phyloP scores from a whole-genome alignment of 2,797 vertebrate species.

The Telmatherina bonti region DNA sequence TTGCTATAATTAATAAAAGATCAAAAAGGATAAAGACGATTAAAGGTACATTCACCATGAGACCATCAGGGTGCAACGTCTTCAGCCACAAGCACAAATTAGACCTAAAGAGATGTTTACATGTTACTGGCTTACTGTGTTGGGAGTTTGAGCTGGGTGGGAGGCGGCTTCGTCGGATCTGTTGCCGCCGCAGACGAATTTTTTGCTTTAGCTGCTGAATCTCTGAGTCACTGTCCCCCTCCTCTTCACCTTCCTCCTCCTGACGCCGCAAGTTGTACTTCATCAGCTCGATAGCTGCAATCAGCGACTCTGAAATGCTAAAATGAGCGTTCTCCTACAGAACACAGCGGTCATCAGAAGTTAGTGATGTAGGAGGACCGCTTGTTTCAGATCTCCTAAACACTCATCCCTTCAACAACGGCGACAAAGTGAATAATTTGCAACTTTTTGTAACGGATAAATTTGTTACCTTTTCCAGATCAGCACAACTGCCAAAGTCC shows the following conservation, averaged over 20 bases:
- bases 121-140: conserved; percentile 63
- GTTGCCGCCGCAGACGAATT: conserved; percentile 93
- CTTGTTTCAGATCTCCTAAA: background rate
- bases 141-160: conserved; percentile 66
- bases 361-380: background rate
- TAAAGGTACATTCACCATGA: background rate
- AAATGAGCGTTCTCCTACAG: conserved; percentile 97
- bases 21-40: background rate
- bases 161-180: conserved; percentile 89
- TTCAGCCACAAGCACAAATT: too few species aligned
- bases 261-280: conserved; percentile 91
- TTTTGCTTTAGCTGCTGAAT: conserved; percentile 98
- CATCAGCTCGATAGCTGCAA: conserved; percentile 98
- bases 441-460: background rate
- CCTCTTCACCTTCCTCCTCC: conserved; percentile 82
- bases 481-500: conserved; percentile 98
- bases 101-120: background rate
- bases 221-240: conserved; percentile 91
- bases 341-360: background rate
- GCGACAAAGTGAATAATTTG: background rate
- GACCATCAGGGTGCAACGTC: background rate
- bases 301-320: conserved; percentile 97
- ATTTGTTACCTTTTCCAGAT: conserved; percentile 92
- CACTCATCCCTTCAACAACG: background rate
- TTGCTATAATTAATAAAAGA: background rate